Percentiles rank a stretch among this genome's conserved stretches.
phyloP scores from a whole-genome alignment of 2,797 vertebrate species.

The Sandelia bainsii region DNA sequence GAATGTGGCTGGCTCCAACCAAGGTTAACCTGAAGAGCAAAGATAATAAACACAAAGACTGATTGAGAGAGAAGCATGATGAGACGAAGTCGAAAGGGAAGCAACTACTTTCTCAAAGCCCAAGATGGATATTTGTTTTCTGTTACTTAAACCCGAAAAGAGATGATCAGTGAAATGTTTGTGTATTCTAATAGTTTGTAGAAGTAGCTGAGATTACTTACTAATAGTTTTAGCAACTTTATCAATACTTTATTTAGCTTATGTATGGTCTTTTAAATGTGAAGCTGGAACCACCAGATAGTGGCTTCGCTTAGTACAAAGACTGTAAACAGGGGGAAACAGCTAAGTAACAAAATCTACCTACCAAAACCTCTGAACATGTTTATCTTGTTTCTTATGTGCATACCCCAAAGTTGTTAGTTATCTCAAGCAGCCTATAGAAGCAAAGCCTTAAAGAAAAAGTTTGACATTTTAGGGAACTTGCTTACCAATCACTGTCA shows the following conservation, averaged over 20 bases:
- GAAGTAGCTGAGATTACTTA: neutral
- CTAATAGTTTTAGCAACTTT: neutral
- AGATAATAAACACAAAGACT: conserved; percentile 42
- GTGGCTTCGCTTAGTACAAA: neutral
- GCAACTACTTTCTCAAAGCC: conserved; percentile 4
- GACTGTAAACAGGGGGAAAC: neutral
- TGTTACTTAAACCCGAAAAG: neutral
- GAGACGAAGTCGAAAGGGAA: conserved; percentile 23
- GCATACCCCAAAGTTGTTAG: too few species aligned
- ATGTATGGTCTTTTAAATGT: neutral
- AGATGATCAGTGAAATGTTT: neutral
- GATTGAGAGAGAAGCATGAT: conserved; percentile 9
- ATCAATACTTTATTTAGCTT: too few species aligned
- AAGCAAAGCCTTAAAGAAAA: too few species aligned
- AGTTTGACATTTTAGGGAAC: too few species aligned
- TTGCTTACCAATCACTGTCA: too few species aligned
- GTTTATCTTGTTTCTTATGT: too few species aligned
- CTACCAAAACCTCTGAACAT: too few species aligned
- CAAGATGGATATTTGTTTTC: neutral
- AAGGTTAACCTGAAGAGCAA: conserved; percentile 27
- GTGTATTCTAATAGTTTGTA: neutral
- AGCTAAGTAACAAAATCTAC: neutral
- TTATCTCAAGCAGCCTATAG: too few species aligned
- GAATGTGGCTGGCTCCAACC: conserved; percentile 11
- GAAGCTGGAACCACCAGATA: neutral